Base-by-base conservation (phyloP, 2,888 invertebrate genomes). In the Epinotia nisella region DNA sequence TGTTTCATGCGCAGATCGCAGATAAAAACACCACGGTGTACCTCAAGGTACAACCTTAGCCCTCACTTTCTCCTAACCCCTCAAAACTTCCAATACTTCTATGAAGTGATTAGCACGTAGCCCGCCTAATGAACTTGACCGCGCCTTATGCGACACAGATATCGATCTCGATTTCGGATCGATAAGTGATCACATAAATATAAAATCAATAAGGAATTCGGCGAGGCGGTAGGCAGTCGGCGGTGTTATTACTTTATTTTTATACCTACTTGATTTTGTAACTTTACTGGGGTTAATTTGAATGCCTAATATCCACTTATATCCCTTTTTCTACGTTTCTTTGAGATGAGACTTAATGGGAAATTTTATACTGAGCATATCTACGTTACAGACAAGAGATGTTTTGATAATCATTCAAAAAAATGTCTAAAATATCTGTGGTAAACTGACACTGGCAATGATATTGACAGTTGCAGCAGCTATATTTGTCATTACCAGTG, bases 141-240 rank as follows among this genome's bases (percentile, higher is more conserved):
- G 13, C 7, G 19, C 41, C 60, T 58, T 58, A 58, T 58, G 49
- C n/a, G 60, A 60, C 39, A 10, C 24, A 61, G 61, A 61, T 61
- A 24, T 19, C 24, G 61, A 61, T 61, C 61, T 45, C 19, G 15
- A 15, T 49, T n/a, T n/a, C n/a, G 60, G 60, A 61, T 61, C 61
- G 45, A 45, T 45, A 61, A 45, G 61, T 45, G 61, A 45, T 45
- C 45, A 45, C 45, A 61, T 61, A 61, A 61, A 61, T 61, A 61
- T 61, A 5, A 19, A 39, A 61, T 61, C 45, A 24, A 61, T 45
- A 49, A 61, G 61, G 61, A 45, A 45, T 45, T 49, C n/a, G n/a
- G 39, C 41, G 61, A 10, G 21, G 60, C 19, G 60, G 61, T 24
- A 61, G 61, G 61, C 61, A 24, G n/a, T 17, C 35, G 61, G 17